phyloP scores from a whole-genome alignment of 2,797 vertebrate species.

The Choloepus didactylus region DNA sequence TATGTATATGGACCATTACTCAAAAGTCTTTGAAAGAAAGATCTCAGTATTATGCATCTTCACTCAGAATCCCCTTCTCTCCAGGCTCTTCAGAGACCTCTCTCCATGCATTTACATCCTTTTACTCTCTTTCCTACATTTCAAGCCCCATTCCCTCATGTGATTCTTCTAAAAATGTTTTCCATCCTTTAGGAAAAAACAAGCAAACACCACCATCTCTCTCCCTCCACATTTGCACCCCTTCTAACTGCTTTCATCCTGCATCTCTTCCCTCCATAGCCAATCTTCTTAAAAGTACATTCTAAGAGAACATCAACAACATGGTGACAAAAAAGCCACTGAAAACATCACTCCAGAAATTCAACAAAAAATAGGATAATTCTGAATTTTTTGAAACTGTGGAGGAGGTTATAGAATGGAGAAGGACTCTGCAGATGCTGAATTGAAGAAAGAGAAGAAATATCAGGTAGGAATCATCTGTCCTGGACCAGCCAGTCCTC shows the following conservation, averaged over 20 bases:
- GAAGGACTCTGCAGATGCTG: too few species aligned
- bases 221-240: background rate
- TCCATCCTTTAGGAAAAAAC: background rate
- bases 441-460: too few species aligned
- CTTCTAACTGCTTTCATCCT: background rate
- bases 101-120: background rate
- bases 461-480: too few species aligned
- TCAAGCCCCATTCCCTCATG: background rate
- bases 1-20: background rate
- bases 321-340: too few species aligned
- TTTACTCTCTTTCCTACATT: background rate
- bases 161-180: background rate
- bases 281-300: background rate
- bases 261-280: background rate
- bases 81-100: background rate
- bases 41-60: background rate
- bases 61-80: background rate
- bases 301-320: too few species aligned
- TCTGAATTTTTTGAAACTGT: too few species aligned
- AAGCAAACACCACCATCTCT: background rate
- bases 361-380: too few species aligned
- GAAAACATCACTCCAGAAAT: too few species aligned
- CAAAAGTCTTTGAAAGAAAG: background rate
- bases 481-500: too few species aligned
- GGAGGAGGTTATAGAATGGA: too few species aligned